Conservation (phyloP, 2,113 vertebrate genomes). For the Donacobius atricapilla region DNA sequence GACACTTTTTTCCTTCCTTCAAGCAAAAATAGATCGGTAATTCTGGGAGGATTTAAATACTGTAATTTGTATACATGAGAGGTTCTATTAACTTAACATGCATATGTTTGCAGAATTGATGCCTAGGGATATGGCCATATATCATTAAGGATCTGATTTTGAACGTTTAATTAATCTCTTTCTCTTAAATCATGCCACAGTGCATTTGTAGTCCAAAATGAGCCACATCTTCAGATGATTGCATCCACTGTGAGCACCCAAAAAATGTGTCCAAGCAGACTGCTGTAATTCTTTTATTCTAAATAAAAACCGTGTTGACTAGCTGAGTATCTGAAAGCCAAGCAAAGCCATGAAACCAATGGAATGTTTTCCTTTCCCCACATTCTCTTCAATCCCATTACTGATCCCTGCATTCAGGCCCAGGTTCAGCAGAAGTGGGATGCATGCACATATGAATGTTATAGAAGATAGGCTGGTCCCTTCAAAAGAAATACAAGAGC, state of each 20-base stretch:
- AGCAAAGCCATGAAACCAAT: neutral
- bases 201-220: neutral
- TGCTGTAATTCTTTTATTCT: neutral
- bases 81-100: neutral
- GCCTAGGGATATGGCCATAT: neutral
- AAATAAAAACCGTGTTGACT: neutral
- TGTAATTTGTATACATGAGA: neutral
- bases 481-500: neutral
- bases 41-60: neutral
- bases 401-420: neutral
- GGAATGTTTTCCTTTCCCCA: neutral
- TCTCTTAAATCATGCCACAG: neutral
- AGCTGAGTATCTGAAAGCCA: neutral
- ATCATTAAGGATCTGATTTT: conserved; percentile 9
- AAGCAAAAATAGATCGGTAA: neutral
- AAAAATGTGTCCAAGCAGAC: neutral
- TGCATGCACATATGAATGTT: neutral
- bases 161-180: neutral
- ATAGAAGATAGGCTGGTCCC: neutral
- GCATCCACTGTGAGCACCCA: neutral
- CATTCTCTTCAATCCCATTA: neutral
- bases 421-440: neutral
- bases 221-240: neutral
- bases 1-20: neutral
- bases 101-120: neutral